Evolutionary conservation across 2,113 vertebrate species (phyloP).

Genomic region (Haemorhous mexicanus): DNA sequence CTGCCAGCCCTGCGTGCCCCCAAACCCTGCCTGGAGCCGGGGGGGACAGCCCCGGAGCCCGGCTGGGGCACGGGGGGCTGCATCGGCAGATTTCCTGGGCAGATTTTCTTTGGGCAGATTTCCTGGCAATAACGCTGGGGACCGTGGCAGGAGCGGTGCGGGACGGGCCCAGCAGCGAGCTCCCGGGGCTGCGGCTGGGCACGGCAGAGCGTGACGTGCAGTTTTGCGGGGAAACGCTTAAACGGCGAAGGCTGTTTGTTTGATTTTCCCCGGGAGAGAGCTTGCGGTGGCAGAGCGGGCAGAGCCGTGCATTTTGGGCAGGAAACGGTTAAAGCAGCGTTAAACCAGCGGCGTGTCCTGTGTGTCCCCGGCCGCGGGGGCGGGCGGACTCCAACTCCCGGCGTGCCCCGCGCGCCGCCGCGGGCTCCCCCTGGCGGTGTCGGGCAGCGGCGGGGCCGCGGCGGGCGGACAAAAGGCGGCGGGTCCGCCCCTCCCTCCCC

Average conservation of each 20-base stretch:
- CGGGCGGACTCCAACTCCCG: conserved; percentile 12
- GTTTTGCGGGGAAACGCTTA: not conserved
- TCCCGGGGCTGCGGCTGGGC: not conserved
- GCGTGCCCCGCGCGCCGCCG: not conserved
- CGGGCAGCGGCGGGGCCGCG: not conserved
- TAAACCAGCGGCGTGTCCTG: fast-evolving
- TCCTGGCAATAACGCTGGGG: fast-evolving
- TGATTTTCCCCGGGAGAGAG: fast-evolving
- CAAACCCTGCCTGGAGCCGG: not conserved
- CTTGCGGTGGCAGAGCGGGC: not conserved
- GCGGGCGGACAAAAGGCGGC: conserved; percentile 13
- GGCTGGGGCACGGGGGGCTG: not conserved
- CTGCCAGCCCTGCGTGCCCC: not conserved
- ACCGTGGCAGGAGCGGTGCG: fast-evolving
- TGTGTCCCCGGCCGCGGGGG: not conserved
- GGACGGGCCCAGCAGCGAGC: fast-evolving
- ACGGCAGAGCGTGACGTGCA: fast-evolving
- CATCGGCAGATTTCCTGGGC: too few species aligned
- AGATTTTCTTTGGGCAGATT: too few species aligned
- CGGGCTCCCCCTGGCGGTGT: conserved; percentile 30
- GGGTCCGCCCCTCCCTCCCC: not conserved
- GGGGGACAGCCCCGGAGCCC: too few species aligned
- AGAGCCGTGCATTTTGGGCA: fast-evolving
- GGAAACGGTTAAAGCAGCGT: fast-evolving
- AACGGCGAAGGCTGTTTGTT: too few species aligned